Percentiles rank a stretch among this genome's conserved stretches.
Conservation (phyloP, 1,140 invertebrate genomes). For the Acromyrmex heyeri region DNA sequence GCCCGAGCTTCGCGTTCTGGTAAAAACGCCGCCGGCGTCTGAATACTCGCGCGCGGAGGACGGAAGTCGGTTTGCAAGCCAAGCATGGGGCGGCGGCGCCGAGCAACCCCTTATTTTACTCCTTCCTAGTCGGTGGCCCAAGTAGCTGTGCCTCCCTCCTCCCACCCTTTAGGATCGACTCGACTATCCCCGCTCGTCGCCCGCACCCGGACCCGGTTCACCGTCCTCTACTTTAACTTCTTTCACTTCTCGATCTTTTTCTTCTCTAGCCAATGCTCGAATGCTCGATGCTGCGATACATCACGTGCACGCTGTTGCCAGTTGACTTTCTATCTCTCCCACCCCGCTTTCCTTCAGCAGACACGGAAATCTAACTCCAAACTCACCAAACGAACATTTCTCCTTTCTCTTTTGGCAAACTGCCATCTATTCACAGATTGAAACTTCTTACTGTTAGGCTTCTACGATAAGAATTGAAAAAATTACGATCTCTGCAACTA, state of each 20-base stretch:
- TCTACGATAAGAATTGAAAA: slow-evolving; percentile 29
- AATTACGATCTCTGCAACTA: background rate
- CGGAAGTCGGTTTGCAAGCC: slow-evolving; percentile 87
- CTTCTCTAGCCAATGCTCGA: slow-evolving; percentile 75
- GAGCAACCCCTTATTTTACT: slow-evolving; percentile 84
- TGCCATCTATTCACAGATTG: slow-evolving; percentile 56
- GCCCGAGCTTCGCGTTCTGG: slow-evolving; percentile 44
- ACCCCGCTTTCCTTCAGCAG: slow-evolving; percentile 28
- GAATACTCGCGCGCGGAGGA: slow-evolving; percentile 85
- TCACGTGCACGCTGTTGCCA: slow-evolving; percentile 78
- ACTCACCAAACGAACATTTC: slow-evolving; percentile 61
- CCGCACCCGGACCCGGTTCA: slow-evolving; percentile 15
- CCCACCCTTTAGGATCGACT: slow-evolving; percentile 23
- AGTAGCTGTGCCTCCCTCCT: slow-evolving; percentile 58
- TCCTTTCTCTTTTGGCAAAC: slow-evolving; percentile 55
- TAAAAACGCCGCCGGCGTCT: slow-evolving; percentile 83
- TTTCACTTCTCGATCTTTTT: slow-evolving; percentile 59
- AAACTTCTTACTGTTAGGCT: slow-evolving; percentile 58
- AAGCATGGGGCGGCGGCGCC: slow-evolving; percentile 85
- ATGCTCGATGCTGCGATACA: slow-evolving; percentile 82
- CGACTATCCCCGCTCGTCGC: slow-evolving; percentile 28
- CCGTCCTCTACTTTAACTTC: slow-evolving; percentile 60
- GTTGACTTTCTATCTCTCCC: slow-evolving; percentile 68
- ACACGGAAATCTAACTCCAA: slow-evolving; percentile 62
- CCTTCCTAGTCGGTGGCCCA: slow-evolving; percentile 73